These are phyloP conservation scores for Oreotrochilus melanogaster DNA, from an alignment of 2,113 vertebrate genomes.

Conservation along the genomic window DNA sequence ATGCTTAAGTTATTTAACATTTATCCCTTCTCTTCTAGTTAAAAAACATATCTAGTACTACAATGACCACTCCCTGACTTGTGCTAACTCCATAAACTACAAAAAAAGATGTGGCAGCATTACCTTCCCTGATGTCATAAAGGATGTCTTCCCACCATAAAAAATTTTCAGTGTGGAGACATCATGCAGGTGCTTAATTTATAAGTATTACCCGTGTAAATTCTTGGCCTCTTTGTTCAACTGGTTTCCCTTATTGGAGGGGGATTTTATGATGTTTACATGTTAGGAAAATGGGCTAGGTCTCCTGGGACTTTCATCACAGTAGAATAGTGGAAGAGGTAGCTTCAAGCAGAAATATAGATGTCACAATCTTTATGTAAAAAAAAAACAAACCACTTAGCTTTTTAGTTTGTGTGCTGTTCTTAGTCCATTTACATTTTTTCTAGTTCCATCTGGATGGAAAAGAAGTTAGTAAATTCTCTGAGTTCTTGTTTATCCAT, in stretches of 20 bases:
- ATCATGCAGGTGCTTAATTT: not conserved
- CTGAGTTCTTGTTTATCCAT: not conserved
- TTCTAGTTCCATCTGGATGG: not conserved
- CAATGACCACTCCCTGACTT: not conserved
- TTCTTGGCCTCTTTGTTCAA: not conserved
- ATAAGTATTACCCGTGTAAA: not conserved
- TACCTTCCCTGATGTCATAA: not conserved
- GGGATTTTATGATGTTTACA: not conserved
- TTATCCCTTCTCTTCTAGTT: not conserved
- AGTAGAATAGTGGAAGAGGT: not conserved
- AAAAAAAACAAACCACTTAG: not conserved
- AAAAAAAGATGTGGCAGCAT: not conserved
- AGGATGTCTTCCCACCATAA: not conserved
- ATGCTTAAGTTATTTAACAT: not conserved
- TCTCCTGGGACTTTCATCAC: not conserved
- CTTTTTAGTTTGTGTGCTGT: not conserved
- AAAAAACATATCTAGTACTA: not conserved
- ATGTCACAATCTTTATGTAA: not conserved
- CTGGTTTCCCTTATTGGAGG: not conserved
- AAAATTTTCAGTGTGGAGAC: not conserved
- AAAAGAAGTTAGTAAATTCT: not conserved
- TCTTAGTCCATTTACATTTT: not conserved
- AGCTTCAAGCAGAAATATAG: not conserved
- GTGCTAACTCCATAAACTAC: not conserved
- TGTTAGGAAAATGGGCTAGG: not conserved